Evolutionary conservation across 2,113 vertebrate genomes (phyloP).

Genomic region (Psophia crepitans): DNA sequence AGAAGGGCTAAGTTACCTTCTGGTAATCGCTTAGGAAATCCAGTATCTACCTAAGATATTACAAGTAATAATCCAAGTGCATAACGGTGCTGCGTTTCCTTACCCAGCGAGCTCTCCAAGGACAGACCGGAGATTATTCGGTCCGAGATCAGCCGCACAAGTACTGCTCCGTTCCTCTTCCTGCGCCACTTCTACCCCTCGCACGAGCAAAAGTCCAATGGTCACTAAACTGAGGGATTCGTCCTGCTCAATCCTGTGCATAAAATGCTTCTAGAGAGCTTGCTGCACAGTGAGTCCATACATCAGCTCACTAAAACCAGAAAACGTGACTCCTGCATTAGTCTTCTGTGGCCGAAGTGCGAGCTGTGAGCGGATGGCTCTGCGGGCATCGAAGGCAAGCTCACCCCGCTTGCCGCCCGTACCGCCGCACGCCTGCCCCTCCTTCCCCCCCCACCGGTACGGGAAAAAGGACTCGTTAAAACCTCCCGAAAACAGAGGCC

Average conservation of each 20-base stretch:
- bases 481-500: accelerated
- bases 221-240: background rate
- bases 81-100: accelerated
- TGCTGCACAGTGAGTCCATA: too few species aligned
- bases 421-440: accelerated
- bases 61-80: background rate
- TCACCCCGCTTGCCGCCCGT: background rate
- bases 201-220: accelerated
- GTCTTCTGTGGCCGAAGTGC: accelerated
- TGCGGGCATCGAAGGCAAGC: background rate
- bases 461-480: background rate
- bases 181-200: accelerated
- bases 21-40: background rate
- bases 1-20: background rate
- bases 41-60: background rate
- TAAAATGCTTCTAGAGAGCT: background rate
- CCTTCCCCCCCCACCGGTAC: background rate
- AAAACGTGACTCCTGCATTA: accelerated
- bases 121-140: background rate
- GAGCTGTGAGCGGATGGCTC: background rate
- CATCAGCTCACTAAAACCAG: too few species aligned
- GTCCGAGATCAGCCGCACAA: background rate
- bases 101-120: accelerated
- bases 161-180: accelerated
- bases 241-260: too few species aligned